phyloP scores from a whole-genome alignment of 2,113 vertebrate genomes.

The Neofelis nebulosa region DNA sequence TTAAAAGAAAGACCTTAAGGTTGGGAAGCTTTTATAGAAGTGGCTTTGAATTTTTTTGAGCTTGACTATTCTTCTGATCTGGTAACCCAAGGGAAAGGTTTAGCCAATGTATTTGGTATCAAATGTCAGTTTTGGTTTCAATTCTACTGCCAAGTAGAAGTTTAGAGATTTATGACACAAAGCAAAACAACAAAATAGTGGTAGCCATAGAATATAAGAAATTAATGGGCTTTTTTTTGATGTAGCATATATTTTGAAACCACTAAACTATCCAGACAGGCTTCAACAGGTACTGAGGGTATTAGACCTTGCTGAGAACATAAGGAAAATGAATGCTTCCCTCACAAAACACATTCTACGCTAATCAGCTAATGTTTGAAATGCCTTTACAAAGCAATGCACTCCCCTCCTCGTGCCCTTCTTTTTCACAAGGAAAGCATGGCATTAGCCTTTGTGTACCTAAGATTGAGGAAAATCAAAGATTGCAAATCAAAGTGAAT shows the following conservation, averaged over 20 bases:
- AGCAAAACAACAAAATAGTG: slow-evolving; percentile 51
- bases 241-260: background rate
- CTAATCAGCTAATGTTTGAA: background rate
- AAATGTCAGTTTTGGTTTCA: slow-evolving; percentile 63
- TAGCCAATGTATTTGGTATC: slow-evolving; percentile 37
- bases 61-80: slow-evolving; percentile 55
- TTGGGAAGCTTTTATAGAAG: slow-evolving; percentile 64
- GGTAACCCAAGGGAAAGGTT: slow-evolving; percentile 49
- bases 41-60: slow-evolving; percentile 66
- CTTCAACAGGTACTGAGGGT: background rate
- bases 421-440: background rate
- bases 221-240: slow-evolving; percentile 40
- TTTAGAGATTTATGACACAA: slow-evolving; percentile 59
- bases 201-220: slow-evolving; percentile 11
- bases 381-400: background rate
- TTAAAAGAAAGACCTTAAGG: slow-evolving; percentile 64
- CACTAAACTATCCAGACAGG: slow-evolving; percentile 25
- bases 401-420: fast-evolving
- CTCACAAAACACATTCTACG: background rate
- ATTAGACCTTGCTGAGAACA: background rate
- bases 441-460: background rate
- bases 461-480: background rate
- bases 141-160: background rate
- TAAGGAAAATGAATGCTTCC: background rate
- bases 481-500: background rate